Base-by-base conservation (phyloP, 2,113 vertebrate genomes). In the Panthera leo region DNA sequence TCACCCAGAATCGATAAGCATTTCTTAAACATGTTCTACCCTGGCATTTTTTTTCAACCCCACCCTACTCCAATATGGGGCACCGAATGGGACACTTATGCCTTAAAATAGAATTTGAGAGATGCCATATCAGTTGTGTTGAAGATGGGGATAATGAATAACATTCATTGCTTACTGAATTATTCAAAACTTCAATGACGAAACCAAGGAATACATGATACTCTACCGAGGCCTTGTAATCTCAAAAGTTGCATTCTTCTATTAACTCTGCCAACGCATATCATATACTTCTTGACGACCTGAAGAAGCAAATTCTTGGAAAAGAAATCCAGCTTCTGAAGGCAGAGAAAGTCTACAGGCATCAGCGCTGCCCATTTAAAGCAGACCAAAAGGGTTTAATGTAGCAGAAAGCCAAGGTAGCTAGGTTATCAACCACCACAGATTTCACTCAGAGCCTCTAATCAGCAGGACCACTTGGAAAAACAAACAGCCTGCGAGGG, bases 361-460 rank as follows among this genome's bases (percentile, higher is more conserved):
- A 7, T 63, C 63, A 89, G 68, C 89, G 45, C 68, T 94, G 19
- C 31, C 87, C 55, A 25, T 94, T 96, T 80, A 96, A 86, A 89
- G 83, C 48, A 93, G 27, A 95, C 78, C 84, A 82, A 92, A 97
- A 71, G 97, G 71, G 87, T 92, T 97, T 97, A 96, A 75, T 48
- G 13, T 9, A 98, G 97, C 53, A 6, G 94, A 97, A 95, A 98
- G 95, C 94, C 95, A 96, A 96, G 79, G 96, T 94, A 97, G 97
- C 88, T 55, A 96, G 98, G 98, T 98, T 99, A 99, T 99, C 98
- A 96, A 93, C 63, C 58, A 73, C 96, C 98, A 97, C 98, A 99
- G 98, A 98, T 98, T 98, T 98, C 98, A 97, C 98, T 91, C 6
- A 87, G 73, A 97, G 98, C 97, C 80, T 98, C 94, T 87, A 97